phyloP scores from a whole-genome alignment of 2,888 invertebrate species.

The Hypomecis atomaria region DNA sequence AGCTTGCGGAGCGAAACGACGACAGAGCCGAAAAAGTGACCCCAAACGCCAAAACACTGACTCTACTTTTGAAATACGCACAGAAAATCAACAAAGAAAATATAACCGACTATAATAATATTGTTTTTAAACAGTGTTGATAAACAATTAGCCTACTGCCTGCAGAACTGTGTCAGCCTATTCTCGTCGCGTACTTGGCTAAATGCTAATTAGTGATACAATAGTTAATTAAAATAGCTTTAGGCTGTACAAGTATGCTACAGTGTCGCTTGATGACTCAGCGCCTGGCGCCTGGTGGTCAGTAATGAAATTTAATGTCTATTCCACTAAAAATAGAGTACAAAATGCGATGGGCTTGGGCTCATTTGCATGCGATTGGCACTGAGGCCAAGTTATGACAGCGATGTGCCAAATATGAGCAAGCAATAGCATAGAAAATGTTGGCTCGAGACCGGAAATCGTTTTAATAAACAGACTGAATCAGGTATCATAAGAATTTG shows the following conservation, averaged over 20 bases:
- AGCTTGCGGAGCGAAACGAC: too few relatives aligned
- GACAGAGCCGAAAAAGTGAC: too few relatives aligned
- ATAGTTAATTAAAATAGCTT: slow-evolving; percentile 39
- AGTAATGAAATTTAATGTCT: neutral
- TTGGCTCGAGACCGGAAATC: neutral
- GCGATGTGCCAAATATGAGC: neutral
- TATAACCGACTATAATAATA: too few relatives aligned
- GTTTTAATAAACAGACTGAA: neutral
- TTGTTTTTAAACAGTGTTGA: neutral
- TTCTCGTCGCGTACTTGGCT: slow-evolving; percentile 32
- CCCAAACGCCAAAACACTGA: too few relatives aligned
- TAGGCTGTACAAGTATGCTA: slow-evolving; percentile 23
- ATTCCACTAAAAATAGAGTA: too few relatives aligned
- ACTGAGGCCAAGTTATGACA: slow-evolving; percentile 4
- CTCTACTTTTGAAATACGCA: too few relatives aligned
- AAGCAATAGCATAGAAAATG: neutral
- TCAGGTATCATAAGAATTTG: too few relatives aligned
- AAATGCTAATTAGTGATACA: slow-evolving; percentile 40
- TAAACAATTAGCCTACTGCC: slow-evolving; percentile 14
- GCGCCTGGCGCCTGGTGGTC: slow-evolving; percentile 21
- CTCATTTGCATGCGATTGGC: slow-evolving; percentile 2
- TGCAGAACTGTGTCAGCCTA: slow-evolving; percentile 26
- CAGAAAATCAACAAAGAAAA: neutral
- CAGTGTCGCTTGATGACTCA: slow-evolving; percentile 28
- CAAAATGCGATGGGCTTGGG: neutral